Base-by-base conservation (phyloP, 2,797 vertebrate species). In the Parotocinclus haroldoi region DNA sequence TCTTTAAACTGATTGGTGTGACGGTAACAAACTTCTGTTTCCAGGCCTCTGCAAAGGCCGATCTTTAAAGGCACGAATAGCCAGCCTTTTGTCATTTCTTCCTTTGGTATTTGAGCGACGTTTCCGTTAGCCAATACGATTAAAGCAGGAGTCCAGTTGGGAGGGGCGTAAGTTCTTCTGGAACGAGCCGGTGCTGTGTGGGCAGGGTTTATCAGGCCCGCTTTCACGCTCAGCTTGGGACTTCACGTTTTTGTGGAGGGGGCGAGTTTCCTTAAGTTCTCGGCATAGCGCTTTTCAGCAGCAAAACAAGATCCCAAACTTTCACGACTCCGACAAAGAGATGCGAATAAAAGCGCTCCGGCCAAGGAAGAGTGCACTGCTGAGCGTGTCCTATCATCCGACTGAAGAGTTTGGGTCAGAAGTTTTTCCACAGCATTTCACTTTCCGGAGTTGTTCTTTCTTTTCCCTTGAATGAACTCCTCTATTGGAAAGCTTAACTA, bases 201-300 rank as follows among this genome's bases (percentile, higher is more conserved):
- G 62, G 75, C 54, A 73, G 63, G 51, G 68, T 61, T 68, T 60
- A 37, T 45, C n/a, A 61, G 63, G 61, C 27, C 64, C 62, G 51
- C 68, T 37, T 56, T 63, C 59, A 59, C 66, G 45, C 40, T 58
- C 65, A 59, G 58, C 66, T 56, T 68, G 52, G 67, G 38, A 58
- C 50, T 62, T 72, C 73, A 65, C 69, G 68, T 69, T 77, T n/a
- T 68, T 53, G 59, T 54, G 56, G 65, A 60, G 71, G 60, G 64
- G 69, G 48, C 44, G 77, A 81, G 84, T 85, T 86, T 7, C 14
- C 14, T 14, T 8, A 16, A 81, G 4, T 48, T 76, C 82, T 67
- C 80, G 79, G 72, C 76, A 68, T n/a, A 14, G 76, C 82, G 77
- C 73, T 71, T 73, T 77, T 58, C 57, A 58, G 51, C 63, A 45